Conservation (phyloP, 1,140 invertebrate genomes). For the Telenomus remus region DNA sequence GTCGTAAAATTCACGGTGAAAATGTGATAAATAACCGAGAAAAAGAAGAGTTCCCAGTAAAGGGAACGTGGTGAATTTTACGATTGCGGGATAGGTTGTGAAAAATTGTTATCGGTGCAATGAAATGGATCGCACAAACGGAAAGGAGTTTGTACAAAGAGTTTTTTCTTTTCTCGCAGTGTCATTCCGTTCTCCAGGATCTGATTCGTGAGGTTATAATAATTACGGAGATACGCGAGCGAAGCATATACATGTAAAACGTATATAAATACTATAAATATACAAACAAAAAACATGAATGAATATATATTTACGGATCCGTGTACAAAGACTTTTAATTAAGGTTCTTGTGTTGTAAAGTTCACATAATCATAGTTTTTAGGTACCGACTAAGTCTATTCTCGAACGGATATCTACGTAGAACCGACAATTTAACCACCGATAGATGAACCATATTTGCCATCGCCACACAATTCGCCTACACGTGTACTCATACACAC, state of each 20-base stretch:
- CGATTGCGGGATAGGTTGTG: background rate
- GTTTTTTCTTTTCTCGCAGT: conserved; percentile 28
- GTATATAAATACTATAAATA: conserved; percentile 57
- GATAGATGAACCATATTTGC: conserved; percentile 72
- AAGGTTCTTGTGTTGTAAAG: conserved; percentile 76
- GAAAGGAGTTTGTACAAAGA: conserved; percentile 22
- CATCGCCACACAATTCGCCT: conserved; percentile 62
- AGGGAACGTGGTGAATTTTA: background rate
- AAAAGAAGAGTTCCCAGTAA: background rate
- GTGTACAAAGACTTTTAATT: conserved; percentile 75
- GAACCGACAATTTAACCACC: conserved; percentile 73
- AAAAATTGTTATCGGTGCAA: conserved; percentile 17
- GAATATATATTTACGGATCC: conserved; percentile 69
- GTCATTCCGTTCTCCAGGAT: conserved; percentile 38
- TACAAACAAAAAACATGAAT: conserved; percentile 54
- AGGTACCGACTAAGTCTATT: conserved; percentile 69
- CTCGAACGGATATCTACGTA: conserved; percentile 64
- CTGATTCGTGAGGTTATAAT: conserved; percentile 12
- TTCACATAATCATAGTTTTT: conserved; percentile 76
- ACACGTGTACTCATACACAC: conserved; percentile 26
- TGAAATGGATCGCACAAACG: conserved; percentile 39
- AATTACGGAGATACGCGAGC: background rate
- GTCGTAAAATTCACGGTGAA: too few relatives aligned
- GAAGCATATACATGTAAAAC: conserved; percentile 44
- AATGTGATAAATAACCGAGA: too few relatives aligned